These are phyloP conservation scores for Temnothorax longispinosus DNA, from an alignment of 1,140 invertebrate genomes.

Conservation along the genomic window DNA sequence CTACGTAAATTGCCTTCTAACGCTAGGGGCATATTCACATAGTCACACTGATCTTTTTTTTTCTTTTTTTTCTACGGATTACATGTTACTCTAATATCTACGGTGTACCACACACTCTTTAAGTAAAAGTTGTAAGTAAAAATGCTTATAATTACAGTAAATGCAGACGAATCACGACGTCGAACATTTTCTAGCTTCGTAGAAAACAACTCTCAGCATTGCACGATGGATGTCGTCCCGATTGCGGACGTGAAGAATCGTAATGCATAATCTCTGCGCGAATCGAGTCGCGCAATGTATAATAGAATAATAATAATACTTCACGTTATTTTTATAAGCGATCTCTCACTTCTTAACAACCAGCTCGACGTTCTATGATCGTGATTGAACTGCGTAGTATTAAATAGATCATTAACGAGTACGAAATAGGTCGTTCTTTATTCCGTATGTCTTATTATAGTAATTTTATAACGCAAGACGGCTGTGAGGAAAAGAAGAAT, in stretches of 20 bases:
- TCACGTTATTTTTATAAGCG: slow-evolving; percentile 32
- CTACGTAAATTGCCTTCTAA: slow-evolving; percentile 75
- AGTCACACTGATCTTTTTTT: slow-evolving; percentile 81
- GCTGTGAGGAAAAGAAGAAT: slow-evolving; percentile 65
- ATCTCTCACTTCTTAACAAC: slow-evolving; percentile 19
- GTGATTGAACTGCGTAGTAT: slow-evolving; percentile 68
- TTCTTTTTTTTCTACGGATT: slow-evolving; percentile 76
- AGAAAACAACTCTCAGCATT: slow-evolving; percentile 18
- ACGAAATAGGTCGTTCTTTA: slow-evolving; percentile 74
- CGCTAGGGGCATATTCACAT: slow-evolving; percentile 81
- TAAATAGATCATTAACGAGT: slow-evolving; percentile 66
- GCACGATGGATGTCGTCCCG: neutral
- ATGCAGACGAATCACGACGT: slow-evolving; percentile 79
- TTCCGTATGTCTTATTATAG: slow-evolving; percentile 74
- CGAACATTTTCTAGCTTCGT: slow-evolving; percentile 50
- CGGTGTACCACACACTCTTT: slow-evolving; percentile 79
- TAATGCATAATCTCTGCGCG: slow-evolving; percentile 5
- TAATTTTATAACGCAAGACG: slow-evolving; percentile 68
- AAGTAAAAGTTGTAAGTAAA: slow-evolving; percentile 84
- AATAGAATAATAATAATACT: slow-evolving; percentile 8
- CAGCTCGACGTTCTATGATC: slow-evolving; percentile 54
- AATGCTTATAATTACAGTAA: slow-evolving; percentile 81
- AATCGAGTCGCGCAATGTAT: slow-evolving; percentile 35
- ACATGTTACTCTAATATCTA: slow-evolving; percentile 79
- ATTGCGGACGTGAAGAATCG: slow-evolving; percentile 33